A percentile compares a stretch with the other conserved stretches of the same genome.
Conservation (phyloP, 2,797 vertebrate genomes). For the Muscicapa striata region DNA sequence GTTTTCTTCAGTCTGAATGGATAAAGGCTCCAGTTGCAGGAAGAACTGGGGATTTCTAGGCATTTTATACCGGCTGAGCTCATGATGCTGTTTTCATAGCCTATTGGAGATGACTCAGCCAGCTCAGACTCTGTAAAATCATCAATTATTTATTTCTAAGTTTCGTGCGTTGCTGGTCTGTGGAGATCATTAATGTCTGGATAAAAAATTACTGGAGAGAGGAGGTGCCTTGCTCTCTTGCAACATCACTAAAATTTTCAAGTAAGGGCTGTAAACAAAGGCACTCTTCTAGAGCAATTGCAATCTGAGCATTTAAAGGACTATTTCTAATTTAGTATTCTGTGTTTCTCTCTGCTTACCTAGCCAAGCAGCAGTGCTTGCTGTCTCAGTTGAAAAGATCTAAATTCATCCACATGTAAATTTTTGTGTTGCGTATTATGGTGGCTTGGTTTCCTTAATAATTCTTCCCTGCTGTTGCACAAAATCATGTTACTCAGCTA, state of each 20-base stretch:
- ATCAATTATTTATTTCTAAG: constrained; percentile 54
- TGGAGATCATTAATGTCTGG: constrained; percentile 14
- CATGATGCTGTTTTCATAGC: constrained; percentile 12
- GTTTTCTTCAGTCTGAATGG: not conserved
- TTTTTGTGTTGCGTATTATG: not conserved
- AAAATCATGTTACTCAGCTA: not conserved
- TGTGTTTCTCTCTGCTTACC: not conserved
- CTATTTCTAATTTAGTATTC: not conserved
- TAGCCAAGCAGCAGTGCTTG: not conserved
- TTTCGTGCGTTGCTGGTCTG: not conserved
- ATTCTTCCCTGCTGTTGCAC: not conserved
- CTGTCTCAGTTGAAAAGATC: not conserved
- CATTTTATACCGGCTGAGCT: not conserved
- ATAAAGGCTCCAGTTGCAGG: not conserved
- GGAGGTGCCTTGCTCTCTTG: not conserved
- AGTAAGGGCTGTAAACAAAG: not conserved
- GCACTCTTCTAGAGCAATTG: not conserved
- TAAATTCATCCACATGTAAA: not conserved
- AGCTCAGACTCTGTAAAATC: not conserved
- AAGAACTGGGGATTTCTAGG: constrained; percentile 19
- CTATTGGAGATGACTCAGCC: constrained; percentile 26
- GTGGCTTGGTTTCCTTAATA: not conserved
- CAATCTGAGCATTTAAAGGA: not conserved
- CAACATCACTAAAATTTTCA: not conserved
- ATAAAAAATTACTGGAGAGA: constrained; percentile 4